These are phyloP conservation scores for Notospermus geniculatus DNA, from an alignment of 1,140 invertebrate species.

Conservation along the genomic window DNA sequence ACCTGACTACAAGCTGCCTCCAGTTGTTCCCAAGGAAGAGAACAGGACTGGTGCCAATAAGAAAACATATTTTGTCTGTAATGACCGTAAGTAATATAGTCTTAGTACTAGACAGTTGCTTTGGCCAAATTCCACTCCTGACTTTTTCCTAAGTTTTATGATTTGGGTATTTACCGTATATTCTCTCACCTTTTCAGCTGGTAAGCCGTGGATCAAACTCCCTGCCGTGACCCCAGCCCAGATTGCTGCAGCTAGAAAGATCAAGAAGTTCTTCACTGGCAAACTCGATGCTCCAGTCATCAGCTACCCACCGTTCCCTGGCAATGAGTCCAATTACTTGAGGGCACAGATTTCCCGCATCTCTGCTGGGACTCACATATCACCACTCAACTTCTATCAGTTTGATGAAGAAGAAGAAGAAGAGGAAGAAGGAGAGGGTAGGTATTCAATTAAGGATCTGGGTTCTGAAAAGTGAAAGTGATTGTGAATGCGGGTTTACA, in stretches of 20 bases:
- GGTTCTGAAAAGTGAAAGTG: neutral
- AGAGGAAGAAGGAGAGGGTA: conserved; percentile 56
- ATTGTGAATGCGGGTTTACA: neutral
- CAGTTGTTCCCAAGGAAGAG: conserved; percentile 49
- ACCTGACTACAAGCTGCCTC: conserved; percentile 53
- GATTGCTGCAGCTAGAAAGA: conserved; percentile 44
- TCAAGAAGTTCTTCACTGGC: conserved; percentile 58
- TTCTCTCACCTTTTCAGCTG: conserved; percentile 42
- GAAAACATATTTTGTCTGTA: conserved; percentile 57
- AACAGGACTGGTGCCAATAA: conserved; percentile 52
- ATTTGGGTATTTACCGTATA: too few relatives aligned
- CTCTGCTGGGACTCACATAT: conserved; percentile 74
- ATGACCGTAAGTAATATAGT: conserved; percentile 49
- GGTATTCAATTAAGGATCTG: conserved; percentile 3
- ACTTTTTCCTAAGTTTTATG: too few relatives aligned
- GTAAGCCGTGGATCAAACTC: conserved; percentile 54
- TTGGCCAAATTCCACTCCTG: too few relatives aligned
- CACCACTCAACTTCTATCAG: conserved; percentile 66
- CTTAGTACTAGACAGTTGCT: neutral
- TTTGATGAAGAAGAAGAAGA: conserved; percentile 62
- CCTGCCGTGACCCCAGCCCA: conserved; percentile 54
- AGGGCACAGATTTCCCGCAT: conserved; percentile 81
- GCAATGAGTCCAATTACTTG: conserved; percentile 78
- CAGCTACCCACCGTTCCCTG: conserved; percentile 61
- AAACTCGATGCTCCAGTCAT: conserved; percentile 54